These are phyloP conservation scores for Selenia dentaria DNA, from an alignment of 2,888 invertebrate genomes.

Conservation along the genomic window DNA sequence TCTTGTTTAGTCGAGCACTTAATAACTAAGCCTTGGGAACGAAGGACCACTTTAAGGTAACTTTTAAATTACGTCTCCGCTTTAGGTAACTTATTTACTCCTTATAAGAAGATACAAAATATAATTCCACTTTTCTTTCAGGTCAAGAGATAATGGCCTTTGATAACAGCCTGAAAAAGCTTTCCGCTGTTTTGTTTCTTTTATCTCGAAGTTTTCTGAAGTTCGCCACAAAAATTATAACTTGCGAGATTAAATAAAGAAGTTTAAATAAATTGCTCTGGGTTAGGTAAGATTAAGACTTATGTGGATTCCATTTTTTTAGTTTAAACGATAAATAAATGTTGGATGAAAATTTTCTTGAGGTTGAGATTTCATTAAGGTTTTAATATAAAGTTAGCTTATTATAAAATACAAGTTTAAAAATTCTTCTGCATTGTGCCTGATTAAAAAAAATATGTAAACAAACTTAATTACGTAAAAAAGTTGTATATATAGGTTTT, in stretches of 20 bases:
- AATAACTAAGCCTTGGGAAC: conserved; percentile 54
- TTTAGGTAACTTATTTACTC: conserved; percentile 77
- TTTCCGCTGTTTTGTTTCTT: conserved; percentile 83
- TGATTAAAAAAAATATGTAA: too few species aligned
- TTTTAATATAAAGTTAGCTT: neutral
- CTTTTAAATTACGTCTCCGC: conserved; percentile 78
- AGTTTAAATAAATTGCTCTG: conserved; percentile 78
- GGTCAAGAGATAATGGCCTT: conserved; percentile 82
- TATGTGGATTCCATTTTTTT: conserved; percentile 57
- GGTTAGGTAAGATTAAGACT: conserved; percentile 68
- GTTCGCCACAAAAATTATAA: conserved; percentile 80
- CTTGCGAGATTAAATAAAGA: conserved; percentile 78
- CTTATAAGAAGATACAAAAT: conserved; percentile 79
- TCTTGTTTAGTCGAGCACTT: conserved; percentile 55
- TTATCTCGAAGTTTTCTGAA: conserved; percentile 78
- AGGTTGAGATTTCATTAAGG: neutral
- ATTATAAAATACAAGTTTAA: too few species aligned
- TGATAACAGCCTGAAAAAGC: conserved; percentile 82
- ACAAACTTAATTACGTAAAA: too few species aligned
- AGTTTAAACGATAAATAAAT: conserved; percentile 35
- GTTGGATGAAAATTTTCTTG: neutral
- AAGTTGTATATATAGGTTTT: too few species aligned
- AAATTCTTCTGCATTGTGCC: too few species aligned
- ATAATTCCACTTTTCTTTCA: conserved; percentile 82
- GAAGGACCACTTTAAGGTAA: conserved; percentile 65